phyloP scores from a whole-genome alignment of 64 coral and sea anemone genomes.

The Trachythela sp. region DNA sequence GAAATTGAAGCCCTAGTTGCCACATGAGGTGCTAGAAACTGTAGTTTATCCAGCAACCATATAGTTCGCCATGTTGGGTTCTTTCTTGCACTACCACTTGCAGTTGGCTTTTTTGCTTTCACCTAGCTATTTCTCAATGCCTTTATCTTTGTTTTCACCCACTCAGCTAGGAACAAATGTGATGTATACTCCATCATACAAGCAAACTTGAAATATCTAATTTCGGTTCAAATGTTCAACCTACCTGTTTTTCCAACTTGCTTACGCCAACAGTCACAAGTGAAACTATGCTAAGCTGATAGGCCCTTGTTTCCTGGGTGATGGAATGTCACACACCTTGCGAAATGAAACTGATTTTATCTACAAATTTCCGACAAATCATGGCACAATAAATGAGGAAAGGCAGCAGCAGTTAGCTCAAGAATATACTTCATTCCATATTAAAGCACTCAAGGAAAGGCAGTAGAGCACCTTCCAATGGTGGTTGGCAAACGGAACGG shows the following conservation, averaged over 20 bases:
- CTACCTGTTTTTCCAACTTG: no score
- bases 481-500: not conserved
- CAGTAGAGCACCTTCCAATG: not conserved
- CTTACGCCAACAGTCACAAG: no score
- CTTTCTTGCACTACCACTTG: not conserved
- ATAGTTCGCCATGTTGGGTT: not conserved
- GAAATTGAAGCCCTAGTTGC: not conserved
- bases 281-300: no score
- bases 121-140: conserved; percentile 10
- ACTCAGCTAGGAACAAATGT: not conserved
- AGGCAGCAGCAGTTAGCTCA: not conserved
- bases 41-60: not conserved
- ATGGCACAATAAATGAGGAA: not conserved
- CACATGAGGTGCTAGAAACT: not conserved
- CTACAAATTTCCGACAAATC: no score
- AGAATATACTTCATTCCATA: not conserved
- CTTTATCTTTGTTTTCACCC: conserved; percentile 6
- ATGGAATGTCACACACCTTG: no score
- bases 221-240: no score
- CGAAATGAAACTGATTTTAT: no score
- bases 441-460: not conserved
- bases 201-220: no score
- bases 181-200: no score
- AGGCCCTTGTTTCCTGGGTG: no score
- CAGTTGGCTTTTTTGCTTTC: not conserved